Evolutionary conservation across 2,797 vertebrate species (phyloP), one percentile per base, ranked within the genome.

Genomic region (Danionella dracula): DNA sequence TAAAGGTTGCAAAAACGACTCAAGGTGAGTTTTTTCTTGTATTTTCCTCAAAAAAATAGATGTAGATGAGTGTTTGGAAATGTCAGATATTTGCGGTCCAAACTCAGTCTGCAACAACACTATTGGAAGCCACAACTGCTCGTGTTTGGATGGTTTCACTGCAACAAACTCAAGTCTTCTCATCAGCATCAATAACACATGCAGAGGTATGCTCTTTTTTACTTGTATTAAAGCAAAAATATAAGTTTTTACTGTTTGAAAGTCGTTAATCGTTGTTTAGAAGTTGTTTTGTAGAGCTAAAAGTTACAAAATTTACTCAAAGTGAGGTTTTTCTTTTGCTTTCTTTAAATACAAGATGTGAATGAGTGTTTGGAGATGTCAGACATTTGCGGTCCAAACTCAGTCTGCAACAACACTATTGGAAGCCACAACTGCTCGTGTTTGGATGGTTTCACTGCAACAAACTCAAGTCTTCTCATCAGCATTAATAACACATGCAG

Each of bases 71-170:
- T 27, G 23, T 27, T 3, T 6, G 6, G 23, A 27, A 27, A 27
- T 27, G 23, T 27, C 23, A 27, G 23, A n/a, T n/a, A n/a, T 6
- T 3, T 27, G 23, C 6, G 23, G 23, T 27, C 23, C 23, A 27
- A 3, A 3, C 23, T 27, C 23, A 27, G 23, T 53, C 8, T 72
- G 70, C 38, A 15, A 1, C 3, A 35, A 35, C 60, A 31, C 2
- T 27, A 5, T 68, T 41, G 63, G 63, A 53, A 35, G 56, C 48
- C 23, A 6, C 16, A 54, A 9, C 4, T 71, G 68, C 32, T 65
- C 60, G 17, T 70, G 68, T 13, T 13, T 29, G 35, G 42, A 23
- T 37, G 66, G 66, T 31, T 68, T 37, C 20, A 38, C 4, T 20
- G 13, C 4, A 8, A 16, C 42, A 8, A 35, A 70, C 17, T 15